Conservation (phyloP, 2,797 vertebrate genomes). For the Borostomias antarcticus region DNA sequence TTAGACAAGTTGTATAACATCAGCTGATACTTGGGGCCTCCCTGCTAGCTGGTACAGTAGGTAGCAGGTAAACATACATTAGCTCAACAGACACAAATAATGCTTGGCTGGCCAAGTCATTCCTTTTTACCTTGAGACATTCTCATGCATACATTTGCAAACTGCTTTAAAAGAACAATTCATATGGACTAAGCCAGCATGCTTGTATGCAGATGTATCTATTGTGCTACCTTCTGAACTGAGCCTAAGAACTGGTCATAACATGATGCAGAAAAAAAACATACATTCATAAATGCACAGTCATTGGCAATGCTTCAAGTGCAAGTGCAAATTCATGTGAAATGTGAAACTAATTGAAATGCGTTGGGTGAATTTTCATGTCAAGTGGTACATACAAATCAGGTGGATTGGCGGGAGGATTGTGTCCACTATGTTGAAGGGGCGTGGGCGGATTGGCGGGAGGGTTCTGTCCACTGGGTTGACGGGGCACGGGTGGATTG, state of each 20-base stretch:
- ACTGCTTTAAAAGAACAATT: neutral
- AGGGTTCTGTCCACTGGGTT: constrained; percentile 29
- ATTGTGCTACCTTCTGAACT: neutral
- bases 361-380: neutral
- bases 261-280: neutral
- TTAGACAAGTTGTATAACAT: neutral
- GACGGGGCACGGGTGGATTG: constrained; percentile 39
- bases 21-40: neutral
- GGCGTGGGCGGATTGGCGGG: neutral
- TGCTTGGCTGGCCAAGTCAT: neutral
- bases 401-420: constrained; percentile 20
- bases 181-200: neutral
- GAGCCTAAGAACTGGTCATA: neutral
- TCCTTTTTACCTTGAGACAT: neutral
- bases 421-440: constrained; percentile 1
- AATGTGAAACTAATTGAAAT: neutral
- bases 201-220: neutral
- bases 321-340: neutral
- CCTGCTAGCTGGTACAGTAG: neutral
- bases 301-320: neutral
- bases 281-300: no score
- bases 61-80: neutral
- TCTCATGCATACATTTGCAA: neutral
- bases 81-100: neutral
- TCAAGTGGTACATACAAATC: neutral